Evolutionary conservation across 1,140 invertebrate genomes (phyloP).

Genomic region (Cyrtorhinus lividipennis): DNA sequence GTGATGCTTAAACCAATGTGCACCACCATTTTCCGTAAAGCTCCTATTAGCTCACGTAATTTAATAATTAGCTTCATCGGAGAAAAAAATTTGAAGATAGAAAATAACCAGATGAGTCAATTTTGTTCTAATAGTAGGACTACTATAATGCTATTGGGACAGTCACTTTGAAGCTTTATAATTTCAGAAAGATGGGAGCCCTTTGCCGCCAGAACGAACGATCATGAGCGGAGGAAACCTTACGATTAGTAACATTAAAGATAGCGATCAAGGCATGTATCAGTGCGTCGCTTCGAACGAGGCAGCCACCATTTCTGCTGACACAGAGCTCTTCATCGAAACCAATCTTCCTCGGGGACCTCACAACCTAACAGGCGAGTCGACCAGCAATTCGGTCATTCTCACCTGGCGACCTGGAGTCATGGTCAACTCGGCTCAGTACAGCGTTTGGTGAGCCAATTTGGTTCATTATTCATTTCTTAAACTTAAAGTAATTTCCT

Average conservation of each 20-base stretch:
- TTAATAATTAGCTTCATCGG: no score
- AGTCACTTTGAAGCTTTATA: not conserved
- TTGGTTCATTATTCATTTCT: no score
- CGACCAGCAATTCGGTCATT: constrained; percentile 59
- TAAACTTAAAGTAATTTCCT: not conserved
- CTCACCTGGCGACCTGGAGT: constrained; percentile 78
- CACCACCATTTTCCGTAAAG: no score
- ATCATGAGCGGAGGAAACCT: constrained; percentile 66
- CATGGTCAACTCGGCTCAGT: constrained; percentile 63
- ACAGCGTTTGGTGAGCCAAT: constrained; percentile 69
- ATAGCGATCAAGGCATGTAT: constrained; percentile 79
- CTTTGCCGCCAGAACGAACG: constrained; percentile 51
- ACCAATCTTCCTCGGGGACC: constrained; percentile 77
- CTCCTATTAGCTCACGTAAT: no score
- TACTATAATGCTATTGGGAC: no score
- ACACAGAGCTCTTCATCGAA: constrained; percentile 73
- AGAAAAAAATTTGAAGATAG: no score
- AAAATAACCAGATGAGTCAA: no score
- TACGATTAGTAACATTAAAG: constrained; percentile 63
- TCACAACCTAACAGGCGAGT: constrained; percentile 69
- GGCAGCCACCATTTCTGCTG: constrained; percentile 72
- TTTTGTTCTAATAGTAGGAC: no score
- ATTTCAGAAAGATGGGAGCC: constrained; percentile 54
- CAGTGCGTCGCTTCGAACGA: constrained; percentile 85
- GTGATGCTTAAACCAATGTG: no score